phyloP scores from a whole-genome alignment of 2,797 vertebrate species.

The Thripadectes ignobilis region DNA sequence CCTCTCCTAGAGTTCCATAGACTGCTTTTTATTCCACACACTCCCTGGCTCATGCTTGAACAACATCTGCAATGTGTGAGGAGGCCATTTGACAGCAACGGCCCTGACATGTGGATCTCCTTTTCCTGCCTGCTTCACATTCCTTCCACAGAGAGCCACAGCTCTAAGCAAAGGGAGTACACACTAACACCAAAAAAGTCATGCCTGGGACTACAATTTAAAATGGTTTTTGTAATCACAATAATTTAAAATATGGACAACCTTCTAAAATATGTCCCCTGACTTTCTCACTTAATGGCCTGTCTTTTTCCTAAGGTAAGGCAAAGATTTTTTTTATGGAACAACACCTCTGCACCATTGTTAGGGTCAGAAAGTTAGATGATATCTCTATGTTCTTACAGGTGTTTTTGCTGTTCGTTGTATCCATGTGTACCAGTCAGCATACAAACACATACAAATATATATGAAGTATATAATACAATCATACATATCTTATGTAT shows the following conservation, averaged over 20 bases:
- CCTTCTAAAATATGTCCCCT: not conserved
- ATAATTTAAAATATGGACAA: not conserved
- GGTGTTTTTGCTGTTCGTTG: not conserved
- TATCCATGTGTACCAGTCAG: not conserved
- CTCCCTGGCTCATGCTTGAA: not conserved
- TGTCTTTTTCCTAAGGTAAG: slow-evolving; percentile 3
- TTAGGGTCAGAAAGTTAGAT: not conserved
- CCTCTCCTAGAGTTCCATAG: not conserved
- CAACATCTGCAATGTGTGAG: slow-evolving; percentile 29
- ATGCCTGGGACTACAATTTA: not conserved
- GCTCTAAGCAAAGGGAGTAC: not conserved
- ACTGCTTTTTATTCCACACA: slow-evolving; percentile 31
- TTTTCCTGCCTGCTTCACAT: slow-evolving; percentile 9
- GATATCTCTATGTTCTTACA: not conserved
- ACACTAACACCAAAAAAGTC: not conserved
- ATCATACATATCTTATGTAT: not conserved
- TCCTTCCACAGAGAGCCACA: not conserved
- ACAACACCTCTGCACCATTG: not conserved
- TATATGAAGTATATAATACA: not conserved
- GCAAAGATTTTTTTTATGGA: not conserved
- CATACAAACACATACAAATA: not conserved
- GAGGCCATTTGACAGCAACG: slow-evolving; percentile 14
- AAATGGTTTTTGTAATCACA: not conserved
- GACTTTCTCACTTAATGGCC: not conserved
- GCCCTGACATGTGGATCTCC: not conserved